Evolutionary conservation across 1,140 invertebrate genomes (phyloP), one percentile per base, ranked within the genome.

Genomic region (Pseudomyrmex gracilis): DNA sequence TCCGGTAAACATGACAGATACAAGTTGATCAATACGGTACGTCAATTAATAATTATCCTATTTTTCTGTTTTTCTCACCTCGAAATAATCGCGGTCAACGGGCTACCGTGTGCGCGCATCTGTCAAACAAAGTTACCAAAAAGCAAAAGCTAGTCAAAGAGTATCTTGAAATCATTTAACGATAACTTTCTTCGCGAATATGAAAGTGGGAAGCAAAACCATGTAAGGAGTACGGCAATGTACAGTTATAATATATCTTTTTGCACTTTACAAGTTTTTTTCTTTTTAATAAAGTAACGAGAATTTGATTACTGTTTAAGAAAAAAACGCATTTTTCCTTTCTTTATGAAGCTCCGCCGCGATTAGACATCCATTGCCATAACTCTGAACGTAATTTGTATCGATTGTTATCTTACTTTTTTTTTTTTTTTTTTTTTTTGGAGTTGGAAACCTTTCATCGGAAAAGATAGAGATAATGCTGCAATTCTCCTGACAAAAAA

Each of bases 391-490:
- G 86, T 84, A 91, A 83, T 90, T 89, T 73, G 34, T 86, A 86
- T 73, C 74, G 89, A 10, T 71, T 80, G 47, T 85, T 89, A 88
- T 73, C 63, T 85, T 78, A 45, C 7, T 24, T 24, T 24, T 1
- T 24, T 24, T 24, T 24, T 24, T 24, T 24, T 24, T 24, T 77
- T 17, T 20, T 24, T 74, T 74, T 70, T 90, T 73, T 87, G 87
- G 87, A 67, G 90, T 88, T 91, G 74, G 64, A 87, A 82, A 86
- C 86, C 85, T 91, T 92, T 89, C 73, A 73, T 73, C 64, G 73
- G 85, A 74, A 84, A 34, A 34, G 5, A 34, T 34, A 34, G 34
- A 34, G 34, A 34, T 34, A 34, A 34, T 34, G 34, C 34, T 34
- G 34, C 34, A 34, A 34, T 34, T 34, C 7, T 34, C 5, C 34